Percentiles rank a stretch among this genome's conserved stretches.
phyloP scores from a whole-genome alignment of 2,888 invertebrate species.

The Dromius quadrimaculatus region DNA sequence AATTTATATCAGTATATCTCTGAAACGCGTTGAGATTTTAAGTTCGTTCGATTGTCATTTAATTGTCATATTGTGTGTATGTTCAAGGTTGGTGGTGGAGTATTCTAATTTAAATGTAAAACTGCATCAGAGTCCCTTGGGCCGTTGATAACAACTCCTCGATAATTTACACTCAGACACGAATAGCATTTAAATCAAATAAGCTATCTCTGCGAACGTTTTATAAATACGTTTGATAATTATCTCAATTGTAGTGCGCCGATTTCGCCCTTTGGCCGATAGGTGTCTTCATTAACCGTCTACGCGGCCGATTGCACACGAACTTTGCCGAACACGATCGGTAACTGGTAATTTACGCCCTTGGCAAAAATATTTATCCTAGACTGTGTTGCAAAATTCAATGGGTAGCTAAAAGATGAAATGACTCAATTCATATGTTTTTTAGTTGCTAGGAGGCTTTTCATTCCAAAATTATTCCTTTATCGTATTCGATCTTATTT shows the following conservation, averaged over 20 bases:
- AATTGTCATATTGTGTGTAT: too few species aligned
- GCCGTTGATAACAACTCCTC: slow-evolving; percentile 29
- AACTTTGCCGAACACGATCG: slow-evolving; percentile 8
- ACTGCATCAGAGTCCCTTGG: slow-evolving; percentile 26
- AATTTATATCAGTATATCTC: too few species aligned
- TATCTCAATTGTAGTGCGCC: slow-evolving; percentile 48
- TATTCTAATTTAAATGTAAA: slow-evolving; percentile 42
- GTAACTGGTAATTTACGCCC: slow-evolving; percentile 36
- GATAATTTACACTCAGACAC: slow-evolving; percentile 44
- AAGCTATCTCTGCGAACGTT: slow-evolving; percentile 47
- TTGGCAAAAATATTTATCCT: slow-evolving; percentile 34
- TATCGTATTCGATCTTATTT: too few species aligned
- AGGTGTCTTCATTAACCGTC: slow-evolving; percentile 46
- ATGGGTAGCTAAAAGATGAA: slow-evolving; percentile 4
- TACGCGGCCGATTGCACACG: slow-evolving; percentile 29
- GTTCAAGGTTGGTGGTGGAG: too few species aligned
- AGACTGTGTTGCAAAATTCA: slow-evolving; percentile 16
- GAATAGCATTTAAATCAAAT: slow-evolving; percentile 39
- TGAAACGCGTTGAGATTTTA: too few species aligned
- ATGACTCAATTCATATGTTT: slow-evolving; percentile 35
- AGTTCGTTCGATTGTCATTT: too few species aligned
- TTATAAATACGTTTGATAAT: slow-evolving; percentile 52
- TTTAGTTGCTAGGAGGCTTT: too few species aligned
- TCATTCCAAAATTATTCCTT: too few species aligned
- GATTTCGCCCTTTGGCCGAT: slow-evolving; percentile 47